These are phyloP conservation scores for Panthera tigris DNA, from an alignment of 2,113 vertebrate species.

Conservation along the genomic window DNA sequence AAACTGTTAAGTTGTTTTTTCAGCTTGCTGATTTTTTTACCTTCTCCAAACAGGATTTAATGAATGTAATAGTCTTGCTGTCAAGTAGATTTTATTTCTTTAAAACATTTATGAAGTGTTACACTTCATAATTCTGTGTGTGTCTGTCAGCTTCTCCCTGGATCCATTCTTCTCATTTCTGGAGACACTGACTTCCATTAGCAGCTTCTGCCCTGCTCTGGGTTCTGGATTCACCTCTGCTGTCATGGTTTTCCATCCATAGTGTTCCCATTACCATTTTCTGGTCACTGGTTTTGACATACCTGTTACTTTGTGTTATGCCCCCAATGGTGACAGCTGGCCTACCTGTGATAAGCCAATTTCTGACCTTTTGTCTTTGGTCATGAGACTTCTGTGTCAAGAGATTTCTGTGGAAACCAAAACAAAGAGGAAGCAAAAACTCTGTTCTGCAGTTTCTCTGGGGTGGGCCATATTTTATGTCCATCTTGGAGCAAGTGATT, in stretches of 20 bases:
- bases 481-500: neutral
- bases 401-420: slow-evolving; percentile 50
- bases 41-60: neutral
- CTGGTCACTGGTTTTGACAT: neutral
- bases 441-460: neutral
- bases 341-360: neutral
- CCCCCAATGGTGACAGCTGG: neutral
- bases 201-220: neutral
- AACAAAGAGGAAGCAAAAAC: neutral
- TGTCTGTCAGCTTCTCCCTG: neutral
- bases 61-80: neutral
- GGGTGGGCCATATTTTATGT: neutral
- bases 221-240: neutral
- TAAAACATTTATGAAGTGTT: neutral
- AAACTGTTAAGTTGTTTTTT: neutral
- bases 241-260: neutral
- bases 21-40: neutral
- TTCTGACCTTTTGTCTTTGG: neutral
- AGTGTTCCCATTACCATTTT: neutral
- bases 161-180: neutral
- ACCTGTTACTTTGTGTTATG: neutral
- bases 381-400: neutral
- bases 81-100: neutral
- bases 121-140: neutral
- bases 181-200: neutral